Percentiles rank a stretch among this genome's conserved stretches.
Conservation (phyloP, 2,113 vertebrate species). For the Protobothrops flavoviridis region DNA sequence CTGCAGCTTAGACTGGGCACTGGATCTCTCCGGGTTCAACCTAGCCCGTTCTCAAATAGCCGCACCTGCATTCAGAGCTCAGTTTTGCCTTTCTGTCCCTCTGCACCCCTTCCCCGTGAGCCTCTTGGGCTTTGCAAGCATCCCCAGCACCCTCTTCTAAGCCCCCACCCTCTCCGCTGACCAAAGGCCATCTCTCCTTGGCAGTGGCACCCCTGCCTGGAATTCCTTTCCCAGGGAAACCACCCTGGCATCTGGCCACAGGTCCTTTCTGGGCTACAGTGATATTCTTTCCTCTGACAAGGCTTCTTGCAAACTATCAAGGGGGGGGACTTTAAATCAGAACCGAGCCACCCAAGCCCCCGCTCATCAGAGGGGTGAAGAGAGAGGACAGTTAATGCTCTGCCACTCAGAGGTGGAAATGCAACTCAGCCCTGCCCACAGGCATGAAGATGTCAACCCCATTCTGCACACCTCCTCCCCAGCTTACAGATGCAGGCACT, state of each 20-base stretch:
- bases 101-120: not conserved
- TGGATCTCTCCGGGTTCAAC: not conserved
- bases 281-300: not conserved
- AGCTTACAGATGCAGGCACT: not conserved
- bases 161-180: not conserved
- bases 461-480: not conserved
- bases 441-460: too few species aligned
- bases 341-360: not conserved
- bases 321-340: not conserved
- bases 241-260: not conserved
- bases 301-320: too few species aligned
- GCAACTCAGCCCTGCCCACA: not conserved
- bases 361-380: not conserved
- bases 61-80: not conserved
- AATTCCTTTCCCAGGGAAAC: not conserved
- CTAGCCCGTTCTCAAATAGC: not conserved
- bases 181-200: not conserved
- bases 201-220: not conserved
- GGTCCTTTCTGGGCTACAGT: not conserved
- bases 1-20: too few species aligned
- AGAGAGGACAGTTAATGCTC: not conserved
- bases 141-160: not conserved
- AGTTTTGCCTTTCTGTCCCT: not conserved
- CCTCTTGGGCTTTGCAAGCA: not conserved
- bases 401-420: not conserved